Base-by-base conservation (phyloP, 2,797 vertebrate genomes). In the Neostethus bicornis region DNA sequence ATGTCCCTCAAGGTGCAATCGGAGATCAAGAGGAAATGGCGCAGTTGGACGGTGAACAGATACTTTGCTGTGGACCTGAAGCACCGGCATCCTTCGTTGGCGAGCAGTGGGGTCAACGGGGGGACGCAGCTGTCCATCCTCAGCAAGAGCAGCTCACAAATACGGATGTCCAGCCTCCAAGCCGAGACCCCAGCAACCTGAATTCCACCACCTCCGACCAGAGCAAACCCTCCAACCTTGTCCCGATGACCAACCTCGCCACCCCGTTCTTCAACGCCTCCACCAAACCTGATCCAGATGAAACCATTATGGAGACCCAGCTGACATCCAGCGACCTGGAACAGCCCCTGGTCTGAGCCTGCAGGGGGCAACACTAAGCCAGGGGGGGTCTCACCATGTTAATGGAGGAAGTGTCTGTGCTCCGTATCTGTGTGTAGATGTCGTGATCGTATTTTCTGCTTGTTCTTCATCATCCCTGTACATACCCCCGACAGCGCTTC, bases 101-200 rank as follows among this genome's bases (percentile, higher is more conserved):
- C 95, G 81, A 99, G 96, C 95, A 99, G 96, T 49, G 97, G 96
- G 49, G 96, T 96, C 88, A 99, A 99, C 62, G 97, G 96, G 74
- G 97, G 97, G 14, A 98, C 96, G 16, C 97, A 99, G 85, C 93
- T 99, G 72, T 99, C 97, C 80, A 98, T 99, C 88, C 94, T 99
- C 77, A 98, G 96, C 95, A 99, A 98, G 92, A 98, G 97, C 95
- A 98, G 96, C 92, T 99, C 96, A 38, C 97, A 99, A 94, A 98
- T 99, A 76, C 95, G 97, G 62, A 96, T 99, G 96, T 97, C 96
- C 68, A 95, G 95, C 88, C 94, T 96, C 47, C 94, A 95, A 73
- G 95, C 96, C 0, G 97, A 99, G 92, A 98, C 96, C 78, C 94
- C 93, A 2, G 57, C 65, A 56, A 97, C 96, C 89, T 98, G 96